phyloP scores from a whole-genome alignment of 2,113 vertebrate species.

The Toxotes chatareus region DNA sequence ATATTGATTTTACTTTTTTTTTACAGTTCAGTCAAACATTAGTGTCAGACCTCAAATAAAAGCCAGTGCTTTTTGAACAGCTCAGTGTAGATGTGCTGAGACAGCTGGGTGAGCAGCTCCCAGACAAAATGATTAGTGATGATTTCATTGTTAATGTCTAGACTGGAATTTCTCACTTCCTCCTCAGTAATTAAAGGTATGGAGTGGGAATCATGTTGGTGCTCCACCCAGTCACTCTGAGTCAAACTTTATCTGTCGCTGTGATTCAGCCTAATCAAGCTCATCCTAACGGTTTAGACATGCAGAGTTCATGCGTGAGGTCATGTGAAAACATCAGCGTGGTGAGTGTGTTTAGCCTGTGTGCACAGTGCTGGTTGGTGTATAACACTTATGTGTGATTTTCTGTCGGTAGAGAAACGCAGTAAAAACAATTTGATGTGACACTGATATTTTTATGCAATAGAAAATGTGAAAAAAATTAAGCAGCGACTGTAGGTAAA shows the following conservation, averaged over 20 bases:
- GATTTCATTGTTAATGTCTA: slow-evolving; percentile 41
- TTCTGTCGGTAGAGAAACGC: slow-evolving; percentile 19
- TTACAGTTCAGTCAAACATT: not conserved
- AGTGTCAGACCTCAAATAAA: not conserved
- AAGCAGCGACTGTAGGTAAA: not conserved
- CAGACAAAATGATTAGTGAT: slow-evolving; percentile 23
- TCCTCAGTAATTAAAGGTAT: slow-evolving; percentile 24
- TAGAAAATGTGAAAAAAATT: not conserved
- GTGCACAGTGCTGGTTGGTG: not conserved
- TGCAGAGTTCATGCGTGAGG: slow-evolving; percentile 5
- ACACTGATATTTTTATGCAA: not conserved
- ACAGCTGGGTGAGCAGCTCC: not conserved
- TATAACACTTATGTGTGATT: slow-evolving; percentile 13
- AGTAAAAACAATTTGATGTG: not conserved
- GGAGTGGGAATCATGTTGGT: not conserved
- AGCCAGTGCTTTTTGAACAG: not conserved
- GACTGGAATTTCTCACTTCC: slow-evolving; percentile 51
- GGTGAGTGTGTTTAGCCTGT: slow-evolving; percentile 32
- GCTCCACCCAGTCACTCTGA: not conserved
- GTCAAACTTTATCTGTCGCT: slow-evolving; percentile 11
- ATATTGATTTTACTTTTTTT: not conserved
- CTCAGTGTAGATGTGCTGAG: not conserved
- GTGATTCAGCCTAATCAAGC: slow-evolving; percentile 5
- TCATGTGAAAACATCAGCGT: slow-evolving; percentile 26
- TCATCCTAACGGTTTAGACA: not conserved